Conservation (phyloP, 1,140 invertebrate genomes). For the Platyscapa corneri region DNA sequence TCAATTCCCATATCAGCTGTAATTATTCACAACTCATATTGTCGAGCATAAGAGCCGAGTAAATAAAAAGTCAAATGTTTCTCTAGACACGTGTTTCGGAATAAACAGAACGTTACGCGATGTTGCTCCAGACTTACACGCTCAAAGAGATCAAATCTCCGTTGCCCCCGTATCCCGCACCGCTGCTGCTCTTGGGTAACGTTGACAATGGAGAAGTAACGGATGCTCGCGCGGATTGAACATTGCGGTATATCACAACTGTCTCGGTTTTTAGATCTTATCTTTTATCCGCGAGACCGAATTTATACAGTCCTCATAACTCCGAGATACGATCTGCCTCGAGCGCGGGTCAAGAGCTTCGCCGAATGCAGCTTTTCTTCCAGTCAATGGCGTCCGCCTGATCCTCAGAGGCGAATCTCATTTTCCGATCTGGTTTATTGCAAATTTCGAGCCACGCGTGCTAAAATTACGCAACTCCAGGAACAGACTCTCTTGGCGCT, state of each 20-base stretch:
- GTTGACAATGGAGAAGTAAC: not conserved
- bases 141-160: not conserved
- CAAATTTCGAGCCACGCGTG: no score
- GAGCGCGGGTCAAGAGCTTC: no score
- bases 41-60: not conserved
- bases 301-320: not conserved
- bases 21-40: not conserved
- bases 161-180: not conserved
- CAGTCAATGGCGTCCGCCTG: not conserved
- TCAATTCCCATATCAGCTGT: not conserved
- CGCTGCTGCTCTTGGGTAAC: not conserved
- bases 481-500: no score
- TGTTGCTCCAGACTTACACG: not conserved
- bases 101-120: not conserved
- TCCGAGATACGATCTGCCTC: not conserved
- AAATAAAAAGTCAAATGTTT: not conserved
- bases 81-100: not conserved
- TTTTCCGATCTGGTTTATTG: no score
- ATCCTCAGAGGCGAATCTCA: not conserved
- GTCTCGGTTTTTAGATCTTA: not conserved
- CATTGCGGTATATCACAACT: conserved; percentile 5
- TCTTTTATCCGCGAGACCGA: not conserved
- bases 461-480: no score
- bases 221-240: not conserved
- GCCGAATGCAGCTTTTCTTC: no score